Evolutionary conservation across 2,888 invertebrate genomes (phyloP), one percentile per base, ranked within the genome.

Genomic region (Caenorhabditis auriculariae): DNA sequence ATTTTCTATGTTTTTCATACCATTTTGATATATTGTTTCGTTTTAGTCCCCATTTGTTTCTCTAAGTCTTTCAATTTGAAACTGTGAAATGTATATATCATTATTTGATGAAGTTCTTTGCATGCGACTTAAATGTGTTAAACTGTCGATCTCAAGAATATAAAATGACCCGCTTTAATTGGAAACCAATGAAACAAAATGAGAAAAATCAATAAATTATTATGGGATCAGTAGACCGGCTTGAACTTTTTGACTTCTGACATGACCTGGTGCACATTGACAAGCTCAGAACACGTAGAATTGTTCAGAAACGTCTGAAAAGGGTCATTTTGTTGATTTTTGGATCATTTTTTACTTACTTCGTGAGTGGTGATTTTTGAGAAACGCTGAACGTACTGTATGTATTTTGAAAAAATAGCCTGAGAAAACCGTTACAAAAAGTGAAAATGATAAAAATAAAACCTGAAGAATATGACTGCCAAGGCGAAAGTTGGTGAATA

Each of bases 181-280:
- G n/a, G n/a, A n/a, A n/a, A n/a, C n/a, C n/a, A n/a, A n/a, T n/a
- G n/a, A n/a, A n/a, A n/a, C n/a, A n/a, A n/a, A 32, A 32, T 9
- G 35, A 32, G n/a, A 32, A 32, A n/a, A 32, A 32, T 9, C 35
- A 32, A 12, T 9, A n/a, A 12, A 32, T 12, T 12, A 32, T n/a
- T 9, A 12, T 32, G 35, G n/a, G 9, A 47, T 68, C 57, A 93
- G 85, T 91, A 96, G 83, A 89, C 91, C 6, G 92, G 92, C 85
- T 96, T 98, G 84, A 95, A 95, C 85, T 96, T 96, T 84, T 98
- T 99, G 66, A 98, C 91, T 86, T 99, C 96, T 2, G 95, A 93
- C 92, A 96, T 96, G 59, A 98, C 90, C 60, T 94, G 91, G 85
- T 98, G 98, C 79, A 95, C 93, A 82, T 96, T 96, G 3, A 95